Evolutionary conservation across 2,888 invertebrate genomes (phyloP).

Genomic region (Graphium colonna): DNA sequence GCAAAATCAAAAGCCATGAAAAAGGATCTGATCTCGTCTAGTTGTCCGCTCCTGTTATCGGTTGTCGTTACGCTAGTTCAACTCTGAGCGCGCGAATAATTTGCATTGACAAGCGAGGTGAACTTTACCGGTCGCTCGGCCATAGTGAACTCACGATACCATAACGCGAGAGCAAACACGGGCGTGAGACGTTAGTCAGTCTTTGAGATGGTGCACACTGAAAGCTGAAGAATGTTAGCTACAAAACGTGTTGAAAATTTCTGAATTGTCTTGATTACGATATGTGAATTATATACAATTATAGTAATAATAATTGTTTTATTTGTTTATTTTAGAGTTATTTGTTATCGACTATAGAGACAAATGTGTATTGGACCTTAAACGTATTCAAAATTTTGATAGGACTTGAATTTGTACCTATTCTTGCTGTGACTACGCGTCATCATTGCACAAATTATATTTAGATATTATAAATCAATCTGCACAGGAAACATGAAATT

Average conservation of each 20-base stretch:
- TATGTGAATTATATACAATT: no score
- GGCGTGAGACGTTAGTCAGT: slow-evolving; percentile 52
- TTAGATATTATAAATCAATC: no score
- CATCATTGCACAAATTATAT: no score
- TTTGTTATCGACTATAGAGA: no score
- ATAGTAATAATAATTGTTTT: no score
- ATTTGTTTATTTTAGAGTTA: not conserved
- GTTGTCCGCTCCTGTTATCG: slow-evolving; percentile 43
- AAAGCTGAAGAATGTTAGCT: not conserved
- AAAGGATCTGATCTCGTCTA: slow-evolving; percentile 45
- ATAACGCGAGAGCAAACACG: slow-evolving; percentile 53
- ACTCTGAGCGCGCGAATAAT: slow-evolving; percentile 39
- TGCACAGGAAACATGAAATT: no score
- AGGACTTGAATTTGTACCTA: no score
- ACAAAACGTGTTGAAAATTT: no score
- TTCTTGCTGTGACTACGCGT: no score
- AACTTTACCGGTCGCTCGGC: slow-evolving; percentile 50
- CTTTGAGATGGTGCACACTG: slow-evolving; percentile 41
- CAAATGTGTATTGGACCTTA: no score
- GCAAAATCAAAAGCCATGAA: slow-evolving; percentile 10
- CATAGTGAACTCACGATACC: slow-evolving; percentile 53
- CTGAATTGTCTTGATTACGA: no score
- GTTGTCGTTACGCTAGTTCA: slow-evolving; percentile 32
- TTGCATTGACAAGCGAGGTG: slow-evolving; percentile 51
- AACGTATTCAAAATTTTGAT: no score